Percentiles rank a stretch among this genome's conserved stretches.
phyloP scores from a whole-genome alignment of 2,113 vertebrate species.

The Rhinichthys klamathensis region DNA sequence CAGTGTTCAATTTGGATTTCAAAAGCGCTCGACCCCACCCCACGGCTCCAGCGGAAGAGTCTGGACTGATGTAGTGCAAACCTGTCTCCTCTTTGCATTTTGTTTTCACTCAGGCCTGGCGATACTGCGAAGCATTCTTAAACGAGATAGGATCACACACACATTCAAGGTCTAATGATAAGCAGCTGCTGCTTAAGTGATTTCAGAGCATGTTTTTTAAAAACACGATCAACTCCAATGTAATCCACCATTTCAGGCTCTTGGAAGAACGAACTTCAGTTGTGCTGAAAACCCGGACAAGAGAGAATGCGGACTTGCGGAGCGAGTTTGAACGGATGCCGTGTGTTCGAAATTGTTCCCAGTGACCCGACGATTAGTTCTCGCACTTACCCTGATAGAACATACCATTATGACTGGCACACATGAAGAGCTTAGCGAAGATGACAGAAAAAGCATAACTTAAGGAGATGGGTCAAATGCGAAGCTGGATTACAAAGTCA shows the following conservation, averaged over 20 bases:
- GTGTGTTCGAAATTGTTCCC: slow-evolving; percentile 52
- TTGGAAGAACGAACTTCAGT: slow-evolving; percentile 52
- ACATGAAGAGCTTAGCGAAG: slow-evolving; percentile 60
- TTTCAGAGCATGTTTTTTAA: slow-evolving; percentile 70
- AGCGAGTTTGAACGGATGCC: background rate
- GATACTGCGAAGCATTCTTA: slow-evolving; percentile 65
- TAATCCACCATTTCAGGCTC: slow-evolving; percentile 60
- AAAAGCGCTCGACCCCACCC: slow-evolving; percentile 41
- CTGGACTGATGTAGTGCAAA: slow-evolving; percentile 54
- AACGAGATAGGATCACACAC: slow-evolving; percentile 75
- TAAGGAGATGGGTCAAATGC: slow-evolving; percentile 65
- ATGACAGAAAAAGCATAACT: slow-evolving; percentile 63
- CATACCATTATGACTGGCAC: slow-evolving; percentile 57
- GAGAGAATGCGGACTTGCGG: background rate
- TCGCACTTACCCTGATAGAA: slow-evolving; percentile 56
- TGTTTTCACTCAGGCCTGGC: slow-evolving; percentile 64
- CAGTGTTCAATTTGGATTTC: slow-evolving; percentile 36
- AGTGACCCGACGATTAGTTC: slow-evolving; percentile 60
- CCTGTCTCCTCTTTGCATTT: slow-evolving; percentile 57
- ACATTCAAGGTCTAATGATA: slow-evolving; percentile 73
- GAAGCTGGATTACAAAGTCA: slow-evolving; percentile 73
- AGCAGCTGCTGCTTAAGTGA: slow-evolving; percentile 74
- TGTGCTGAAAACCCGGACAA: slow-evolving; percentile 11
- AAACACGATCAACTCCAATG: slow-evolving; percentile 64
- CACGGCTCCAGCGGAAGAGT: slow-evolving; percentile 52